Percentiles rank a stretch among this genome's conserved stretches.
Evolutionary conservation across 2,113 vertebrate genomes (phyloP).

Genomic region (Thinocorus orbignyianus): DNA sequence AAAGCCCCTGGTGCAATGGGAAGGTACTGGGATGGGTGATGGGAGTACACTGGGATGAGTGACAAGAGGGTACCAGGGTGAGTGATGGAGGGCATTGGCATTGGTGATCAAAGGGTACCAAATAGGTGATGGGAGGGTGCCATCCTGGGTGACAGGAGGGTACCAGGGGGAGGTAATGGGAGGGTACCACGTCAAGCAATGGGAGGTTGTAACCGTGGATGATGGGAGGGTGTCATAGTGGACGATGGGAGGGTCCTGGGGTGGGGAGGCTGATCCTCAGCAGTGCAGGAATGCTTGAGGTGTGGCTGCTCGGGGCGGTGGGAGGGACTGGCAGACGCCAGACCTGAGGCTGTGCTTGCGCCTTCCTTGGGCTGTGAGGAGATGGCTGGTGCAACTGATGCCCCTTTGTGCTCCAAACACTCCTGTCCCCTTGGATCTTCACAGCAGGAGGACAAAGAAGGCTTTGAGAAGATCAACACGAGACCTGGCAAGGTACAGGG

Average conservation of each 20-base stretch:
- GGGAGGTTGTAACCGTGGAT: not conserved
- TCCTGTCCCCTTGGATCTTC: not conserved
- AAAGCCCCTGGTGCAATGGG: not conserved
- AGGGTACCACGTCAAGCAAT: not conserved
- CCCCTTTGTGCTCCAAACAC: not conserved
- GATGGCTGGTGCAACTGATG: not conserved
- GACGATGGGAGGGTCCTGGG: not conserved
- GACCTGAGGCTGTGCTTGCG: not conserved
- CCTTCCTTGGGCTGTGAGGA: not conserved
- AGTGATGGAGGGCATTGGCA: too few species aligned
- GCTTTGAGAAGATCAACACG: slow-evolving; percentile 85
- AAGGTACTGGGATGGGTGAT: not conserved
- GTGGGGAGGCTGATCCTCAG: not conserved
- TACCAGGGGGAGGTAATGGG: not conserved
- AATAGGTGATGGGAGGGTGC: not conserved
- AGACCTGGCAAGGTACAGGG: slow-evolving; percentile 91
- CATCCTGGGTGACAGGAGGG: not conserved
- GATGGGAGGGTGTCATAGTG: not conserved
- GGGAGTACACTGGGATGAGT: not conserved
- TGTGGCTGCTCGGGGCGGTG: slow-evolving; percentile 35
- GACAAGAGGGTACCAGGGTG: not conserved
- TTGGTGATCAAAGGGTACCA: not conserved
- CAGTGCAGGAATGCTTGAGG: not conserved
- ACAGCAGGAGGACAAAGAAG: slow-evolving; percentile 77
- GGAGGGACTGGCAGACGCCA: not conserved